Percentiles rank a stretch among this genome's conserved stretches.
Conservation (phyloP, 2,888 invertebrate genomes). For the Salpingus planirostris region DNA sequence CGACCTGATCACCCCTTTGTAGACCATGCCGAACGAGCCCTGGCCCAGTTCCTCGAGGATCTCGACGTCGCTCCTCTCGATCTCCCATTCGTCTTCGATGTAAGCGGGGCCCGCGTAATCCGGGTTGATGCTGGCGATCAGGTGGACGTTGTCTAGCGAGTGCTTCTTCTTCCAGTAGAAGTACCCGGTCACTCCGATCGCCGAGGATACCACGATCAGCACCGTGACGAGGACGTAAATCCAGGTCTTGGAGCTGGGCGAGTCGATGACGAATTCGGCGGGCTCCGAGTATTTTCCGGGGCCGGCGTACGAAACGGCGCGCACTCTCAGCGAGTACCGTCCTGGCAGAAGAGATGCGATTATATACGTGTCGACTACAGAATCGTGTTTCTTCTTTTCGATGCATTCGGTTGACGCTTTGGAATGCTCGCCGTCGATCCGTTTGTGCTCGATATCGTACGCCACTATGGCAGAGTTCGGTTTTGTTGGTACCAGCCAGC, state of each 20-base stretch:
- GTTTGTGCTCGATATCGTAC: conserved; percentile 51
- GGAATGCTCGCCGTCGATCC: conserved; percentile 33
- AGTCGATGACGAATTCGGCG: not conserved
- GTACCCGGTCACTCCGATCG: not conserved
- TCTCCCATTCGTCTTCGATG: conserved; percentile 64
- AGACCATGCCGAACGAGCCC: conserved; percentile 69
- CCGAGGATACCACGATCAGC: not conserved
- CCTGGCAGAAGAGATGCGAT: conserved; percentile 45
- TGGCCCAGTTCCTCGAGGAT: conserved; percentile 49
- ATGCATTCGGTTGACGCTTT: conserved; percentile 44
- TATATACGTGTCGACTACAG: conserved; percentile 1
- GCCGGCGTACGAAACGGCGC: conserved; percentile 53
- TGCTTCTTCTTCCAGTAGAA: conserved; percentile 30
- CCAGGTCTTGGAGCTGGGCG: no score
- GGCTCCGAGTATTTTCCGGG: conserved; percentile 27
- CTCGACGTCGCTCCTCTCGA: conserved; percentile 50
- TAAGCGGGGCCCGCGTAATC: conserved; percentile 53
- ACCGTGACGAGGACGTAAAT: conserved; percentile 3
- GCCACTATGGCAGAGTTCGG: conserved; percentile 59
- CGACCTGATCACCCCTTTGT: conserved; percentile 48
- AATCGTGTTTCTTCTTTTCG: conserved; percentile 26
- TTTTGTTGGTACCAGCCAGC: conserved; percentile 52
- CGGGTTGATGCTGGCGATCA: conserved; percentile 55
- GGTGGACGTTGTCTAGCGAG: conserved; percentile 35
- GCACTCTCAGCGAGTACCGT: conserved; percentile 49